Evolutionary conservation across 2,888 invertebrate genomes (phyloP).

Genomic region (Ctenicera cuprea): DNA sequence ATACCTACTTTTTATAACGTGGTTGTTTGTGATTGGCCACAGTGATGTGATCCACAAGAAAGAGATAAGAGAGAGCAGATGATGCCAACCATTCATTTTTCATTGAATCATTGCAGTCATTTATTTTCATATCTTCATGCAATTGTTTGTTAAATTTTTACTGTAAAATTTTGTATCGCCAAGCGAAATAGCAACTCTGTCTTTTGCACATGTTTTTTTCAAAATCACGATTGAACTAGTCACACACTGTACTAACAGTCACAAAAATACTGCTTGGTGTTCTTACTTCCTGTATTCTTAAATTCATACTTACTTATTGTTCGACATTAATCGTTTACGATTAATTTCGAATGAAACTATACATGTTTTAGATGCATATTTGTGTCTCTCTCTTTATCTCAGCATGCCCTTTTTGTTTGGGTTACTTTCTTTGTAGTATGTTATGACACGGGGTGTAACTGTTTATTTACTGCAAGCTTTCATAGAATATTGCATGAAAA

Average conservation of each 20-base stretch:
- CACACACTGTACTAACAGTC: constrained; percentile 63
- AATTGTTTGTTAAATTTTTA: constrained; percentile 20
- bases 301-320: constrained; percentile 11
- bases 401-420: constrained; percentile 6
- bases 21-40: constrained; percentile 66
- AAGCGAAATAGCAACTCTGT: constrained; percentile 22
- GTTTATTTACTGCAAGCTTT: background rate
- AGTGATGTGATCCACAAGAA: constrained; percentile 59
- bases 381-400: constrained; percentile 34
- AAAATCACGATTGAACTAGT: constrained; percentile 55
- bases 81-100: constrained; percentile 38
- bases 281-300: constrained; percentile 29
- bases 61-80: constrained; percentile 62
- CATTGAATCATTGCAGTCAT: constrained; percentile 39
- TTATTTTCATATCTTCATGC: constrained; percentile 15
- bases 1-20: constrained; percentile 55
- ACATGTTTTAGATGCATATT: constrained; percentile 36
- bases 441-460: background rate
- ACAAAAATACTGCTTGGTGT: constrained; percentile 57
- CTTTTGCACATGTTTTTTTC: constrained; percentile 46
- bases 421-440: background rate
- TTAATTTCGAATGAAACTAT: constrained; percentile 28
- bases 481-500: no score
- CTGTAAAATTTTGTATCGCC: constrained; percentile 14
- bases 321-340: constrained; percentile 36